phyloP scores from a whole-genome alignment of 2,113 vertebrate genomes.

The Chiloscyllium plagiosum region DNA sequence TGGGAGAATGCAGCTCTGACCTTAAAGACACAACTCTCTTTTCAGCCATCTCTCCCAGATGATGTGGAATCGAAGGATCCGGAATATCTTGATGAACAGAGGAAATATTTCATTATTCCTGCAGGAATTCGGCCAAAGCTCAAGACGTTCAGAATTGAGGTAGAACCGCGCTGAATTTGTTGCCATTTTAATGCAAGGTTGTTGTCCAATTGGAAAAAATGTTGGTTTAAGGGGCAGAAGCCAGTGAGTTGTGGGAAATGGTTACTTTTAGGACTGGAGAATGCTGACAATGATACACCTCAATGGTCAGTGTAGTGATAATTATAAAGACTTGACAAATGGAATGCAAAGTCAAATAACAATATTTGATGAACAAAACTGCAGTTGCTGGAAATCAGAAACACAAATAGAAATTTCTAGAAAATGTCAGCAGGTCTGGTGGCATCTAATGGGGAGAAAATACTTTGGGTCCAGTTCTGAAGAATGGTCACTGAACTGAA shows the following conservation, averaged over 20 bases:
- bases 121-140: conserved; percentile 71
- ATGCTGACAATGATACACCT: background rate
- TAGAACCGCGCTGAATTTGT: conserved; percentile 39
- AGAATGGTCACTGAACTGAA: no score
- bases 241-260: background rate
- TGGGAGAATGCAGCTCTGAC: no score
- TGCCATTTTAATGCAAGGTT: no score
- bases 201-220: background rate
- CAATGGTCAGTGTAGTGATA: background rate
- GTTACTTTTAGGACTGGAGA: background rate
- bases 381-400: no score
- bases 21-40: background rate
- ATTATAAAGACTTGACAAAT: background rate
- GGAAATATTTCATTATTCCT: conserved; percentile 66
- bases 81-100: conserved; percentile 50
- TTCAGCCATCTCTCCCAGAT: conserved; percentile 67
- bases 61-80: conserved; percentile 72
- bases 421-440: no score
- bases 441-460: no score
- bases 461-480: no score
- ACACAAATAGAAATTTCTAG: no score
- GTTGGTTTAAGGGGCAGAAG: background rate
- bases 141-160: conserved; percentile 84
- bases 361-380: no score
- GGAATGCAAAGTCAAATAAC: background rate